These are phyloP conservation scores for Temnothorax curvispinosus DNA, from an alignment of 1,140 invertebrate genomes.

Conservation along the genomic window DNA sequence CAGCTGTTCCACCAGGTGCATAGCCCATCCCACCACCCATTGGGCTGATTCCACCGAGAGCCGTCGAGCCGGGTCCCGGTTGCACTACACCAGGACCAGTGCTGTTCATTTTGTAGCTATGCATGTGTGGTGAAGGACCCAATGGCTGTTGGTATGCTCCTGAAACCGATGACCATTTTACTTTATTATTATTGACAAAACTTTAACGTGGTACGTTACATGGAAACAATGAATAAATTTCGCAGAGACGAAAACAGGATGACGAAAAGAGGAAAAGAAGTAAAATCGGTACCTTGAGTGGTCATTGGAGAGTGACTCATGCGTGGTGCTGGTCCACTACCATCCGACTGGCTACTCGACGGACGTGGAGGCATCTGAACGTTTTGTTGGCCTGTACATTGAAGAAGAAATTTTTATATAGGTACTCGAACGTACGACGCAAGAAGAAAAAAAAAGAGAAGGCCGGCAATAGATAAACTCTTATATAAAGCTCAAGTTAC, in stretches of 20 bases:
- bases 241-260: not conserved
- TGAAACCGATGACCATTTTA: slow-evolving; percentile 67
- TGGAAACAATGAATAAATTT: not conserved
- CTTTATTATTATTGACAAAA: not conserved
- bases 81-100: slow-evolving; percentile 82
- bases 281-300: slow-evolving; percentile 86
- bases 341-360: slow-evolving; percentile 95
- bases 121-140: slow-evolving; percentile 88
- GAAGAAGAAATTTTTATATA: slow-evolving; percentile 21
- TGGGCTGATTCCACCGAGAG: slow-evolving; percentile 82
- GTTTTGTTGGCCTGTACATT: slow-evolving; percentile 92
- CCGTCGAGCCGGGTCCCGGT: slow-evolving; percentile 80
- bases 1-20: slow-evolving; percentile 81
- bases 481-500: not conserved
- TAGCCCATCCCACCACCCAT: slow-evolving; percentile 83
- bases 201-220: not conserved
- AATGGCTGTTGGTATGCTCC: slow-evolving; percentile 88
- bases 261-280: not conserved
- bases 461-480: not conserved
- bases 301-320: slow-evolving; percentile 92
- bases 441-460: not conserved
- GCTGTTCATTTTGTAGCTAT: slow-evolving; percentile 87
- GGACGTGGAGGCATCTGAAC: slow-evolving; percentile 96
- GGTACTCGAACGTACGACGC: not conserved
- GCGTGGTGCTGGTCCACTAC: slow-evolving; percentile 88